Conservation (phyloP, 2,113 vertebrate species). For the Oryzias javanicus region DNA sequence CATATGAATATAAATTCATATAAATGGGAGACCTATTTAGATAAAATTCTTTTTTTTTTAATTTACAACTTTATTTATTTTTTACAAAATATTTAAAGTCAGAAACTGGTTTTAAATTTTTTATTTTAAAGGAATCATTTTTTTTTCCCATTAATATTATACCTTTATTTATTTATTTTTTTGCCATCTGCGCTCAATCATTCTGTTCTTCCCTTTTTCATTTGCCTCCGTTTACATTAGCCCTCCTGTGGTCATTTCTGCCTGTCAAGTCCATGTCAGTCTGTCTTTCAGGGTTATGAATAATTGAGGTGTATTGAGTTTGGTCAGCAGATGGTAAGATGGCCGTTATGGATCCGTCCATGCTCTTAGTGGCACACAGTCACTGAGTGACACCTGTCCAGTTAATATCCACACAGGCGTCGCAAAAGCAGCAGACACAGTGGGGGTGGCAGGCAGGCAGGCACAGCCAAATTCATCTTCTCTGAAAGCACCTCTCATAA, state of each 20-base stretch:
- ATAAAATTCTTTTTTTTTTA: too few species aligned
- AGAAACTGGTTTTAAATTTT: background rate
- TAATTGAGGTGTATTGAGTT: constrained; percentile 71
- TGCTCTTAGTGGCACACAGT: constrained; percentile 44
- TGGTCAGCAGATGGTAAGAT: constrained; percentile 73
- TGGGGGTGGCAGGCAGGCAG: background rate
- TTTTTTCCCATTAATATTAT: background rate
- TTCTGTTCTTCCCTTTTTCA: constrained; percentile 4
- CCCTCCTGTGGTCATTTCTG: constrained; percentile 13
- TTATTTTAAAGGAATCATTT: background rate
- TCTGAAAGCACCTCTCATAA: constrained; percentile 14
- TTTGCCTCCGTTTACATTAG: constrained; percentile 33
- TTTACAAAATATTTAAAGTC: background rate
- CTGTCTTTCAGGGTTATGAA: constrained; percentile 59
- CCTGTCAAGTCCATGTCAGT: constrained; percentile 32
- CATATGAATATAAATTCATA: too few species aligned
- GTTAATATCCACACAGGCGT: constrained; percentile 33
- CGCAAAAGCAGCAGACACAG: constrained; percentile 3
- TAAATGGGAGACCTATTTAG: too few species aligned
- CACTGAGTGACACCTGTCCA: constrained; percentile 63
- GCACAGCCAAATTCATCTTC: background rate
- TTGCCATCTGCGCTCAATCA: constrained; percentile 35
- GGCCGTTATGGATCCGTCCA: constrained; percentile 53
- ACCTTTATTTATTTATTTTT: constrained; percentile 3
- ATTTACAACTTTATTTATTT: too few species aligned